phyloP scores from a whole-genome alignment of 2,888 invertebrate species.

The Chydorus sphaericus region DNA sequence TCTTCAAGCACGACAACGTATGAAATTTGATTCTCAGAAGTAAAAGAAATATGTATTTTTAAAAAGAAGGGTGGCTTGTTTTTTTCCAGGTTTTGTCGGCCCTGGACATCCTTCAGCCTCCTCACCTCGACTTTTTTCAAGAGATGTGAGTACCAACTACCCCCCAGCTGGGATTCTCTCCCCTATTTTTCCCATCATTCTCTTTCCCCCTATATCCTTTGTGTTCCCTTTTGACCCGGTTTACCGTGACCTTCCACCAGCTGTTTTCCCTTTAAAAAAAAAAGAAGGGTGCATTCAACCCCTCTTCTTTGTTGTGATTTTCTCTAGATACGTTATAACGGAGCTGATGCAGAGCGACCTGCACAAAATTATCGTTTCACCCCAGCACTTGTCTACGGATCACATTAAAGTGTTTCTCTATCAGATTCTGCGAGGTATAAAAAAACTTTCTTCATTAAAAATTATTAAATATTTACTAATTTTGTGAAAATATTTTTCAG shows the following conservation, averaged over 20 bases:
- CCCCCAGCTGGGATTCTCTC: background rate
- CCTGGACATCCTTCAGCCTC: conserved; percentile 94
- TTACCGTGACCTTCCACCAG: background rate
- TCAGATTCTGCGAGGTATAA: conserved; percentile 91
- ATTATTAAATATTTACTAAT: background rate
- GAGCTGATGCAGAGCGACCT: conserved; percentile 98
- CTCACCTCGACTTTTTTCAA: conserved; percentile 97
- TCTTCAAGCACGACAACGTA: conserved; percentile 99
- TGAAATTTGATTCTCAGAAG: conserved; percentile 35
- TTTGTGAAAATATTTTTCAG: conserved; percentile 38
- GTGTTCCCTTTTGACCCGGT: background rate
- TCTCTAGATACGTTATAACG: conserved; percentile 98
- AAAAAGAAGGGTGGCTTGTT: conserved; percentile 14
- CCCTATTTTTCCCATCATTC: conserved; percentile 5
- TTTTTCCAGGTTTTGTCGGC: conserved; percentile 83
- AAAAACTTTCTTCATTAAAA: conserved; percentile 1
- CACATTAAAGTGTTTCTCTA: conserved; percentile 99
- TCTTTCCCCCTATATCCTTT: background rate
- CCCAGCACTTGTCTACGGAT: conserved; percentile 95
- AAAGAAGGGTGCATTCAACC: background rate
- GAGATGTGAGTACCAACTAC: conserved; percentile 99
- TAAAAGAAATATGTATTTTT: background rate
- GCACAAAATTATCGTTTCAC: conserved; percentile 99
- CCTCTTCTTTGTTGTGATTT: too few species aligned
- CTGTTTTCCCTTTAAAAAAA: background rate